phyloP scores from a whole-genome alignment of 2,888 invertebrate species.

The Himalopsyche japonica region DNA sequence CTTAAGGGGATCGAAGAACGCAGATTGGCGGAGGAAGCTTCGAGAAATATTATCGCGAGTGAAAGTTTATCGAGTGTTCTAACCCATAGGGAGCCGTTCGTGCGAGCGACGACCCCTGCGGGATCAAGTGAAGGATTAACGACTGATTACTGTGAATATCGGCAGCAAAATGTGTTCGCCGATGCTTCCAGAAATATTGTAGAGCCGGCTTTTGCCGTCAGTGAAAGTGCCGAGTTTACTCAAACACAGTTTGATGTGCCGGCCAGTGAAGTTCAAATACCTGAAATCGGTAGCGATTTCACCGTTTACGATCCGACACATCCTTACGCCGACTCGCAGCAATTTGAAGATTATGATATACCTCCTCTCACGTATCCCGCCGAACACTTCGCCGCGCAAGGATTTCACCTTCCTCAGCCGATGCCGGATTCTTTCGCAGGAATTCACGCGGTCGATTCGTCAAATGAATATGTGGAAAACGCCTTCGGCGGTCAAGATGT shows the following conservation, averaged over 20 bases:
- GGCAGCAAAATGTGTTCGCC: neutral
- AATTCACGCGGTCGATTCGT: neutral
- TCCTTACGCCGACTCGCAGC: constrained; percentile 5
- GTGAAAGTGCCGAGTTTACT: constrained; percentile 6
- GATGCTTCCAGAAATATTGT: neutral
- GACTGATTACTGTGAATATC: neutral
- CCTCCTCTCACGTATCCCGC: constrained; percentile 43
- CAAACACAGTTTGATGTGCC: neutral
- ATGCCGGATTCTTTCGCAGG: constrained; percentile 37
- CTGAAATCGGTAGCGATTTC: neutral
- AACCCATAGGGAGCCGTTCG: constrained; percentile 1
- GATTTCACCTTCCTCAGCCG: constrained; percentile 44
- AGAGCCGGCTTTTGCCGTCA: neutral
- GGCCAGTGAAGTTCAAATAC: neutral
- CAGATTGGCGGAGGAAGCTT: constrained; percentile 9
- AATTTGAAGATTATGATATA: constrained; percentile 35
- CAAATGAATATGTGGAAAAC: neutral
- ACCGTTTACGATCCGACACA: neutral
- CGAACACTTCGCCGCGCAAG: constrained; percentile 45
- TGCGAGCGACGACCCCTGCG: constrained; percentile 1
- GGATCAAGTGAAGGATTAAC: constrained; percentile 4
- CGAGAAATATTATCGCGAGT: constrained; percentile 3
- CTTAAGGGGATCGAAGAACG: constrained; percentile 61
- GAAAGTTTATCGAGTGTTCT: constrained; percentile 23
- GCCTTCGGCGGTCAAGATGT: neutral